Evolutionary conservation across 2,888 invertebrate species (phyloP).

Genomic region (Eurois occulta): DNA sequence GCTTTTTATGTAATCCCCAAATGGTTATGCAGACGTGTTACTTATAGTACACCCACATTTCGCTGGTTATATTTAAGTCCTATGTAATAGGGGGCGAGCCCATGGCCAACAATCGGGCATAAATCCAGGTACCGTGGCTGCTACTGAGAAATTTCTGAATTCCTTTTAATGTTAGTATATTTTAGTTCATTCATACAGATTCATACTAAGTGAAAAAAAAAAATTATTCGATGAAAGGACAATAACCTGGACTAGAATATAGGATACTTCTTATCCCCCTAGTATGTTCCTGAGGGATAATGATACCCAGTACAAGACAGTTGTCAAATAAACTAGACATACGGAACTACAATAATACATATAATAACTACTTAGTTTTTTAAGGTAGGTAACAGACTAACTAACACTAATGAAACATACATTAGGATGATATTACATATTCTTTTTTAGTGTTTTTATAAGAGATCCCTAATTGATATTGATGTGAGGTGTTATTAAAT

Average conservation of each 20-base stretch:
- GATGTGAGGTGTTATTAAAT: conserved; percentile 53
- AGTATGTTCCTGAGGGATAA: background rate
- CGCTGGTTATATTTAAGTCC: no score
- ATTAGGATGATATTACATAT: conserved; percentile 37
- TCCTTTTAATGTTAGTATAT: no score
- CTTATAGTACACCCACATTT: no score
- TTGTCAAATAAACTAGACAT: background rate
- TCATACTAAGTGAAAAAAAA: no score
- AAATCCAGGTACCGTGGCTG: no score
- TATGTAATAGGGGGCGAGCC: no score
- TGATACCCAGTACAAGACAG: background rate
- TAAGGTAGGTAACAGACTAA: conserved; percentile 28
- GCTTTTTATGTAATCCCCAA: no score
- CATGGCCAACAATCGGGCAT: no score
- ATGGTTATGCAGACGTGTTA: no score
- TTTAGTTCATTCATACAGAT: no score
- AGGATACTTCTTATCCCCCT: background rate
- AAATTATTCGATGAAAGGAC: no score
- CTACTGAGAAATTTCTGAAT: no score
- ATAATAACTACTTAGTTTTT: conserved; percentile 16
- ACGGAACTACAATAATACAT: conserved; percentile 23
- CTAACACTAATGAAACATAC: conserved; percentile 45
- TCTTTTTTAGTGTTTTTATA: conserved; percentile 32
- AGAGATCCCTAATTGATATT: conserved; percentile 62
- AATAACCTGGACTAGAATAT: background rate